phyloP scores from a whole-genome alignment of 2,113 vertebrate genomes.

The Percina caprodes region DNA sequence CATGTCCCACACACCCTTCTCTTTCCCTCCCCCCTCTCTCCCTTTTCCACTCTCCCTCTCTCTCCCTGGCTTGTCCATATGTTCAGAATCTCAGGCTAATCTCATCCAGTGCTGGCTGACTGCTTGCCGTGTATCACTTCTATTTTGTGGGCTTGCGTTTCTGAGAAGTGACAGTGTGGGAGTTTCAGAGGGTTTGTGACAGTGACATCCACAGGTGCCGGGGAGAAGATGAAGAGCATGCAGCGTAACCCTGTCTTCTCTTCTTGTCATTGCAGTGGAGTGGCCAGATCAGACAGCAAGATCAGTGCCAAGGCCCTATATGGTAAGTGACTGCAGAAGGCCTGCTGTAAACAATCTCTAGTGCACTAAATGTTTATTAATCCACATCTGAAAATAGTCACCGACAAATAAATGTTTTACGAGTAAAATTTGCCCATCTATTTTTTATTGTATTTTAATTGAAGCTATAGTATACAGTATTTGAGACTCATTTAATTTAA shows the following conservation, averaged over 20 bases:
- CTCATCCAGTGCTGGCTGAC: constrained; percentile 63
- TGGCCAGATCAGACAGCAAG: constrained; percentile 86
- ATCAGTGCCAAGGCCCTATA: constrained; percentile 87
- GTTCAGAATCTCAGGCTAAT: constrained; percentile 76
- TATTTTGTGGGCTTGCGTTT: constrained; percentile 14
- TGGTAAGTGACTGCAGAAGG: constrained; percentile 71
- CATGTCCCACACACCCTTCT: constrained; percentile 3
- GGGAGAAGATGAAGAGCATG: constrained; percentile 79
- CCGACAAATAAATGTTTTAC: not conserved
- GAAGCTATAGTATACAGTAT: not conserved
- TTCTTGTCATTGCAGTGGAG: constrained; percentile 82
- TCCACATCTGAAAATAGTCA: not conserved
- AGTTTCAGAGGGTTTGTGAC: constrained; percentile 41
- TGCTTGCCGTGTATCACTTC: constrained; percentile 26
- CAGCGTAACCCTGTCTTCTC: constrained; percentile 72
- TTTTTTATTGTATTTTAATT: not conserved
- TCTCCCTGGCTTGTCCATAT: constrained; percentile 69
- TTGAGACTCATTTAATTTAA: not conserved
- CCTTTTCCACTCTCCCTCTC: constrained; percentile 59
- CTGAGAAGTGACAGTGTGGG: constrained; percentile 40
- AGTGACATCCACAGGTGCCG: constrained; percentile 20
- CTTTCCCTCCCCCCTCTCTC: constrained; percentile 16
- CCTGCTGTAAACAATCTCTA: not conserved
- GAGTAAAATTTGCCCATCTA: not conserved
- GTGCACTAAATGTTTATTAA: not conserved